Evolutionary conservation across 2,797 vertebrate genomes (phyloP), one percentile per base, ranked within the genome.

Genomic region (Lycodopsis pacificus): DNA sequence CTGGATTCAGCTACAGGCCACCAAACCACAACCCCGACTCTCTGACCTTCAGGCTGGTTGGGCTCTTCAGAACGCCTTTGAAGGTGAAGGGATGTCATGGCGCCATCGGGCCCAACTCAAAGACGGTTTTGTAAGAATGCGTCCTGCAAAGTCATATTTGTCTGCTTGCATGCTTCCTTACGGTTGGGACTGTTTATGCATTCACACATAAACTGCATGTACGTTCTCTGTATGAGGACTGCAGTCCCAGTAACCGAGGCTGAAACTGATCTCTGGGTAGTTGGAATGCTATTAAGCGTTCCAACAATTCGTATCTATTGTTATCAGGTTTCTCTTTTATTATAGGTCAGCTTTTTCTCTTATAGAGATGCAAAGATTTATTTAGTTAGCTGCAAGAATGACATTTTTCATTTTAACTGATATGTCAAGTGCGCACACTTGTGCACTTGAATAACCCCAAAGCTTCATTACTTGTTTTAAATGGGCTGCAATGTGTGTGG

Each of bases 11-110:
- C 38, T 34, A 22, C 22, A 11, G 7, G 27, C 32, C 32, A 54
- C 22, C 51, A 14, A 14, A 2, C 27, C 27, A 17, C 30, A 30
- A 72, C 53, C 51, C 25, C 42, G 44, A 25, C 63, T 40, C 63
- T 48, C 19, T 72, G 7, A 38, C n/a, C 14, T 22, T 40, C n/a
- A 61, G 34, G 34, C 58, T 38, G 58, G 1, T 14, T 40, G 56
- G 71, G 65, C 77, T 59, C 49, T 59, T 77, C 42, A 77, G 84
- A 85, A 76, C 64, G 69, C 76, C 81, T 75, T 73, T 79, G 87
- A 92, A 93, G 80, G 85, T 90, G 88, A 89, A 89, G 76, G 77
- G 80, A 82, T 88, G 80, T 80, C 84, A 51, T 70, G 79, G 71
- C 88, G 82, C 77, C 57, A 32, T 72, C 49, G 32, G 30, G 66